Evolutionary conservation across 2,797 vertebrate species (phyloP).

Genomic region (Poliocrania exsul): DNA sequence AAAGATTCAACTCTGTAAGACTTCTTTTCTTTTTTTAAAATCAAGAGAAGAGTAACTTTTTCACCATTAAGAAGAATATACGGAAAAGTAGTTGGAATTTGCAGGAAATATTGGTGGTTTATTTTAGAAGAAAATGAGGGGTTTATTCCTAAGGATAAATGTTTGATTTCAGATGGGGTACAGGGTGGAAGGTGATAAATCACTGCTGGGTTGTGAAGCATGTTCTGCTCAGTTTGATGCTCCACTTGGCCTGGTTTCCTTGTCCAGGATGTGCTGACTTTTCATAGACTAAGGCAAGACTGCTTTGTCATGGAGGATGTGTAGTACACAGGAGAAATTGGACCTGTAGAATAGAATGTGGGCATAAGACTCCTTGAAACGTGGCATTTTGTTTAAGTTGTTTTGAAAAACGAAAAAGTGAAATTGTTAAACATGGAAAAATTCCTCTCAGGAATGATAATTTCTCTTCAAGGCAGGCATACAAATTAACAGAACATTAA

Average conservation of each 20-base stretch:
- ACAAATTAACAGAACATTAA: neutral
- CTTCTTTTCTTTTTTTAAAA: neutral
- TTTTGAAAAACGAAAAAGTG: neutral
- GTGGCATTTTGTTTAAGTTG: neutral
- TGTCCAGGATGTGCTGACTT: too few species aligned
- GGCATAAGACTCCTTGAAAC: neutral
- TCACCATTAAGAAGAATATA: neutral
- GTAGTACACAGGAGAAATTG: neutral
- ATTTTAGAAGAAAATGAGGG: accelerated
- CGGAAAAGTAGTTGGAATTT: neutral
- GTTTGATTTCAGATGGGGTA: neutral
- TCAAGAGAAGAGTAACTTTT: neutral
- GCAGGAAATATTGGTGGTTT: neutral
- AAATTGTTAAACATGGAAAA: neutral
- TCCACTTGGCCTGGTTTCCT: neutral
- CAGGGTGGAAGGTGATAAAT: neutral
- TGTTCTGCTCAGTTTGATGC: neutral
- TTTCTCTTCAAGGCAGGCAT: neutral
- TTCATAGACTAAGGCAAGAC: neutral
- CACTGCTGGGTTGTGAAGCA: accelerated
- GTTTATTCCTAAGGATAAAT: neutral
- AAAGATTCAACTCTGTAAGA: neutral
- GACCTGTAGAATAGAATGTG: neutral
- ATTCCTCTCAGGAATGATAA: neutral
- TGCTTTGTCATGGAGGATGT: neutral